Percentiles rank a stretch among this genome's conserved stretches.
These are phyloP conservation scores for Nomada lathburiana DNA, from an alignment of 2,888 invertebrate species.

Conservation along the genomic window DNA sequence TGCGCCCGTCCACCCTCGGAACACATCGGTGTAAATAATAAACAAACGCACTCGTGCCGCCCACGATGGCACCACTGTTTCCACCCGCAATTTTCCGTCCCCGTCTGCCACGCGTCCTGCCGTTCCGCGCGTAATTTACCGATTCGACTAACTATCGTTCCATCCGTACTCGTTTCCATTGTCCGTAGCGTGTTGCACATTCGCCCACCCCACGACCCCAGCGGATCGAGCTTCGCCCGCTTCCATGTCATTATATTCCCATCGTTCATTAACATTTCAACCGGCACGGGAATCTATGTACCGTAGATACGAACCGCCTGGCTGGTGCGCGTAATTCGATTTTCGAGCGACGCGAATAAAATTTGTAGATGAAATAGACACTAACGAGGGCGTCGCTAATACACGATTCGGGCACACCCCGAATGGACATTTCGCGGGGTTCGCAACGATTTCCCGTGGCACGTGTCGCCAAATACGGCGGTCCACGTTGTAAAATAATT, in stretches of 20 bases:
- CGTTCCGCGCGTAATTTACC: constrained; percentile 50
- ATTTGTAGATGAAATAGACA: constrained; percentile 63
- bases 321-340: constrained; percentile 46
- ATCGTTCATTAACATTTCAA: constrained; percentile 69
- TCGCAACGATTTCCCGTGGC: neutral
- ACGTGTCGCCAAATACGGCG: constrained; percentile 33
- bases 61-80: neutral
- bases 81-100: constrained; percentile 57
- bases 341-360: constrained; percentile 54
- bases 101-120: constrained; percentile 30
- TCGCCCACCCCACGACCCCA: neutral
- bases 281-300: constrained; percentile 45
- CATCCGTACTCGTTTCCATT: constrained; percentile 45
- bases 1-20: neutral
- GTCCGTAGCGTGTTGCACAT: constrained; percentile 7
- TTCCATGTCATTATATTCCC: constrained; percentile 60
- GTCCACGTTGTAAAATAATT: constrained; percentile 46
- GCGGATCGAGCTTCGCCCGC: neutral
- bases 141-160: constrained; percentile 56
- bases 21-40: constrained; percentile 52
- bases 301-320: constrained; percentile 48
- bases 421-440: constrained; percentile 15
- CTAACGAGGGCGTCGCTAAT: constrained; percentile 58
- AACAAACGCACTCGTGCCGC: constrained; percentile 24
- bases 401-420: constrained; percentile 34